A percentile compares a stretch with the other conserved stretches of the same genome.
These are phyloP conservation scores for Leucophenga maculata DNA, from an alignment of 2,888 invertebrate genomes.

Conservation along the genomic window DNA sequence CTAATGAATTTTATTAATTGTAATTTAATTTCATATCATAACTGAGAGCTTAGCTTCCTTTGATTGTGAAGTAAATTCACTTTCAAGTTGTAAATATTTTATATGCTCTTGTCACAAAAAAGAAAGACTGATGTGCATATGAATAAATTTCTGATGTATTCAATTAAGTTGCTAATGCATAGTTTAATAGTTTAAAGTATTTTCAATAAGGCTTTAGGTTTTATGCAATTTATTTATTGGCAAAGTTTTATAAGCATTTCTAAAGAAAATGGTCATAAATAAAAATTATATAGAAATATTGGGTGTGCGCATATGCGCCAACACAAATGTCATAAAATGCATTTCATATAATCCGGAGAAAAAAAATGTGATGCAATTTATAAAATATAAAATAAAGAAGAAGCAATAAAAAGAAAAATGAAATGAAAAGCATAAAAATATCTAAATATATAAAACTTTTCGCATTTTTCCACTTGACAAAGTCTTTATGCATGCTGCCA, in stretches of 20 bases:
- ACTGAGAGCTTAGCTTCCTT: background rate
- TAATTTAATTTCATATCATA: constrained; percentile 47
- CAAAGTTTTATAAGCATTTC: too few species aligned
- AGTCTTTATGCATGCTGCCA: constrained; percentile 61
- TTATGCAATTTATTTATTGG: too few species aligned
- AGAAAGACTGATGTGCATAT: background rate
- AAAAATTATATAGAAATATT: background rate
- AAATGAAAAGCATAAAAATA: background rate
- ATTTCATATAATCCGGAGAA: background rate
- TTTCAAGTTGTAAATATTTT: constrained; percentile 4
- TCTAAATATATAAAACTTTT: constrained; percentile 49
- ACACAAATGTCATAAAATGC: background rate
- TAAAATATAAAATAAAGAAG: background rate
- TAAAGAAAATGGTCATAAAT: background rate
- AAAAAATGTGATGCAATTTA: constrained; percentile 18
- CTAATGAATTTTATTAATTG: constrained; percentile 48
- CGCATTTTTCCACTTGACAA: constrained; percentile 66
- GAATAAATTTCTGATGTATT: too few species aligned
- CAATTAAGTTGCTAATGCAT: too few species aligned
- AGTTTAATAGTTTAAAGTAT: too few species aligned
- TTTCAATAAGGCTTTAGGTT: too few species aligned
- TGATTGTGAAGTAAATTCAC: background rate
- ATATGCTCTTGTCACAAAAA: too few species aligned
- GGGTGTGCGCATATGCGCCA: constrained; percentile 13
- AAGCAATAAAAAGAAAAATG: background rate